These are phyloP conservation scores for Pseudocheirus occidentalis DNA, from an alignment of 2,797 vertebrate species.

Conservation along the genomic window DNA sequence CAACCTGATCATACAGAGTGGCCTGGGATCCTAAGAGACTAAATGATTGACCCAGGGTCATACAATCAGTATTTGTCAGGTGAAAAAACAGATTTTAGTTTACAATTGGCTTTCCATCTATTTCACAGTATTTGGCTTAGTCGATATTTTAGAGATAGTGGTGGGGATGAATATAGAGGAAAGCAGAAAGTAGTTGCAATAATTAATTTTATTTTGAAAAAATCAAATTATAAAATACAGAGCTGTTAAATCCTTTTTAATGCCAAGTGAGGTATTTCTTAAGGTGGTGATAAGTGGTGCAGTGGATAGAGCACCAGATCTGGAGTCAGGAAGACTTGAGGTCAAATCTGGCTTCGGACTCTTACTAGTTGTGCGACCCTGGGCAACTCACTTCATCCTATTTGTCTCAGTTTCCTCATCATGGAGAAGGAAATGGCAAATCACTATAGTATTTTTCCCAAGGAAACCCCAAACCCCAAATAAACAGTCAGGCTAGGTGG, in stretches of 20 bases:
- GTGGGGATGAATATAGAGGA: background rate
- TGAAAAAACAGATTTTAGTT: background rate
- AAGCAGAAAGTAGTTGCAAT: background rate
- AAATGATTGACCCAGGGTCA: background rate
- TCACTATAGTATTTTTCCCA: no score
- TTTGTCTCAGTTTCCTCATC: no score
- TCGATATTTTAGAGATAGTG: background rate
- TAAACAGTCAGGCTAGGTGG: no score
- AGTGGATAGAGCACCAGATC: no score
- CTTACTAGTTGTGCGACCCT: no score
- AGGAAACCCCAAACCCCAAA: no score
- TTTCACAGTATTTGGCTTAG: background rate
- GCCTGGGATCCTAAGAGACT: background rate
- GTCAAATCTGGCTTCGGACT: no score
- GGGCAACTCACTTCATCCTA: no score
- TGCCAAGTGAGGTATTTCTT: background rate
- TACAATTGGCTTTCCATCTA: background rate
- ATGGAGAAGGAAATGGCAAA: no score
- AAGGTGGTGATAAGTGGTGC: no score
- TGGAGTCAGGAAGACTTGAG: no score
- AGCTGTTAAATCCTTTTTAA: background rate
- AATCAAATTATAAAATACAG: background rate
- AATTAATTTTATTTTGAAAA: background rate
- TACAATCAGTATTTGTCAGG: background rate
- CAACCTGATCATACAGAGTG: background rate